Evolutionary conservation across 2,797 vertebrate species (phyloP).

Genomic region (Dermochelys coriacea): DNA sequence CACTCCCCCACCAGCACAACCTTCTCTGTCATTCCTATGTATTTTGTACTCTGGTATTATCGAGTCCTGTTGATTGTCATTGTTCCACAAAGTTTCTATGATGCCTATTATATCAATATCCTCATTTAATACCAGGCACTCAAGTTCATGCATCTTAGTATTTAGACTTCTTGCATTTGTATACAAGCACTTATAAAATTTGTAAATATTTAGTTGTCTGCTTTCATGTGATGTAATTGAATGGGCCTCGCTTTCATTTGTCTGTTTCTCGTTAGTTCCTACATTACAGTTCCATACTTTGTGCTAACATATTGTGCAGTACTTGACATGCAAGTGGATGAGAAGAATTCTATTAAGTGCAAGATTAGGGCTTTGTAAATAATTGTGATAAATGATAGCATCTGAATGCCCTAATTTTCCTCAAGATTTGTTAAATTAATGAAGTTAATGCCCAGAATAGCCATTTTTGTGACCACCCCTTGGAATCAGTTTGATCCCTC

Average conservation of each 20-base stretch:
- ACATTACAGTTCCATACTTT: not conserved
- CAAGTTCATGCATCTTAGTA: not conserved
- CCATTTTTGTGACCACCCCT: not conserved
- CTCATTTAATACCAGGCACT: not conserved
- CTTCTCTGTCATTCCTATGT: no score
- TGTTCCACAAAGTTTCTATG: not conserved
- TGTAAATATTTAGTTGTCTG: not conserved
- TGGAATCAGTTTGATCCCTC: rapidly evolving
- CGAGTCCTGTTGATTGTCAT: not conserved
- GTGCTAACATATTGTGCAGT: not conserved
- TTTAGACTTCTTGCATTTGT: not conserved
- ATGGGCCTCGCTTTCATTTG: not conserved
- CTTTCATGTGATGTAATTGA: not conserved
- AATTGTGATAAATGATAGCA: conserved; percentile 42
- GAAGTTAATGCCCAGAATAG: not conserved
- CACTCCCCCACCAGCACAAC: no score
- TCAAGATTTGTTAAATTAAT: conserved; percentile 29
- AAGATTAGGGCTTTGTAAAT: conserved; percentile 36
- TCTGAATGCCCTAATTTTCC: conserved; percentile 11
- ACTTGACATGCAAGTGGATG: not conserved
- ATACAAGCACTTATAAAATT: not conserved
- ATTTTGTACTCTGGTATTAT: not conserved
- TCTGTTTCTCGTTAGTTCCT: not conserved
- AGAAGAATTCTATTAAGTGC: conserved; percentile 45
- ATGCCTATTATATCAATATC: not conserved